phyloP scores from a whole-genome alignment of 2,888 invertebrate species.

The Gortyna flavago region DNA sequence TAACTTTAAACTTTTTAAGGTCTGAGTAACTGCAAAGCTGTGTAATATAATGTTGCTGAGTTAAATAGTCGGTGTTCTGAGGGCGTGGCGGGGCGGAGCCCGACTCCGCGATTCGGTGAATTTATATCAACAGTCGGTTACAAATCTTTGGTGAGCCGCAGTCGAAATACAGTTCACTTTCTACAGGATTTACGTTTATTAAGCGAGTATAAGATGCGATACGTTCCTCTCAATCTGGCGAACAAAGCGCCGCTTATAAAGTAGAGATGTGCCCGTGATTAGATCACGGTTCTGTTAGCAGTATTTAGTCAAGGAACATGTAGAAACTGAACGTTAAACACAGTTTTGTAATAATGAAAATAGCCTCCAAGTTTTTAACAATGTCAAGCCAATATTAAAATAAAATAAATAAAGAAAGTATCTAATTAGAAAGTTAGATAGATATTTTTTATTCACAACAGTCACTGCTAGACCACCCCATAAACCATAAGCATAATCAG shows the following conservation, averaged over 20 bases:
- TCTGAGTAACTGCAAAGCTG: constrained; percentile 64
- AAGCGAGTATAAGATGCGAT: constrained; percentile 76
- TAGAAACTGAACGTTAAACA: neutral
- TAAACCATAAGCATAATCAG: no score
- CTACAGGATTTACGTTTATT: constrained; percentile 84
- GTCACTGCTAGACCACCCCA: no score
- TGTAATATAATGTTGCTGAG: constrained; percentile 60
- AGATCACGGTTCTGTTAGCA: constrained; percentile 11
- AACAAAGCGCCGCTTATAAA: constrained; percentile 48
- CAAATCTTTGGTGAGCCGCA: constrained; percentile 86
- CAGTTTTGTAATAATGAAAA: neutral
- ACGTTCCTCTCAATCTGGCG: constrained; percentile 59
- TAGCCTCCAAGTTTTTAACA: constrained; percentile 8
- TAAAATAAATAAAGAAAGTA: constrained; percentile 1
- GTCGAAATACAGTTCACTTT: constrained; percentile 81
- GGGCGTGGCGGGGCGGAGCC: constrained; percentile 67
- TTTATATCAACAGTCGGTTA: constrained; percentile 77
- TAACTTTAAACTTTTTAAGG: constrained; percentile 68
- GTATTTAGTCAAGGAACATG: constrained; percentile 2
- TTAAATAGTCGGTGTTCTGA: constrained; percentile 60
- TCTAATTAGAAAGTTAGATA: neutral
- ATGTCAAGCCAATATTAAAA: neutral
- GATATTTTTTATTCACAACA: no score
- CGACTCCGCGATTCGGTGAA: constrained; percentile 70
- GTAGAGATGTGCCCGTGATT: constrained; percentile 24